Evolutionary conservation across 2,888 invertebrate genomes (phyloP).

Genomic region (Rhodophaea formosa): DNA sequence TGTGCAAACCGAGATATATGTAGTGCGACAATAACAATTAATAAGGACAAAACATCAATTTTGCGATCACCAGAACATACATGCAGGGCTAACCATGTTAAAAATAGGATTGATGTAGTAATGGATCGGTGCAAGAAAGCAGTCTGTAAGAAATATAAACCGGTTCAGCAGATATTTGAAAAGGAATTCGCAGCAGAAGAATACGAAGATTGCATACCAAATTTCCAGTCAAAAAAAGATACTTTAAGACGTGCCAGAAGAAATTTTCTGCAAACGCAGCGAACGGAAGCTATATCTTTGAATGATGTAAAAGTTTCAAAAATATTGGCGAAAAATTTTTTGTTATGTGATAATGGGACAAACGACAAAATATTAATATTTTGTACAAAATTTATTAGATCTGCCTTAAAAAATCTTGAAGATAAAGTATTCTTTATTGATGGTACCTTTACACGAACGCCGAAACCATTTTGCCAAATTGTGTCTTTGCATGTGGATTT

Average conservation of each 20-base stretch:
- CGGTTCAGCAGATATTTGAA: background rate
- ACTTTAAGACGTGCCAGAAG: background rate
- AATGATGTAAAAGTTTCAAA: constrained; percentile 1
- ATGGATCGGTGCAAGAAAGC: background rate
- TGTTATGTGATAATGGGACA: background rate
- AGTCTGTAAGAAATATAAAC: background rate
- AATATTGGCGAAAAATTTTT: background rate
- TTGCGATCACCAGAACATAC: background rate
- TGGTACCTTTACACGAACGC: background rate
- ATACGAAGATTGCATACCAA: background rate
- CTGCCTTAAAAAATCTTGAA: background rate
- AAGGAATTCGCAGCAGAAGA: background rate
- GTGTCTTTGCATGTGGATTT: too few relatives aligned
- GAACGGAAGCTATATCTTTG: background rate
- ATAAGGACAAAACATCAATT: background rate
- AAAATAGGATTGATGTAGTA: background rate
- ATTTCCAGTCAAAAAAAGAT: constrained; percentile 4
- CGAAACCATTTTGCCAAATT: too few relatives aligned
- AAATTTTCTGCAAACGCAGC: background rate
- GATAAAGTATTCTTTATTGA: constrained; percentile 2
- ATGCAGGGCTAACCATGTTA: background rate
- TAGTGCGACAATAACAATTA: background rate
- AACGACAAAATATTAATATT: background rate
- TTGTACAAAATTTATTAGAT: background rate
- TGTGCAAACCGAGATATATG: too few relatives aligned